phyloP scores from a whole-genome alignment of 2,797 vertebrate species.

The Varecia variegata region DNA sequence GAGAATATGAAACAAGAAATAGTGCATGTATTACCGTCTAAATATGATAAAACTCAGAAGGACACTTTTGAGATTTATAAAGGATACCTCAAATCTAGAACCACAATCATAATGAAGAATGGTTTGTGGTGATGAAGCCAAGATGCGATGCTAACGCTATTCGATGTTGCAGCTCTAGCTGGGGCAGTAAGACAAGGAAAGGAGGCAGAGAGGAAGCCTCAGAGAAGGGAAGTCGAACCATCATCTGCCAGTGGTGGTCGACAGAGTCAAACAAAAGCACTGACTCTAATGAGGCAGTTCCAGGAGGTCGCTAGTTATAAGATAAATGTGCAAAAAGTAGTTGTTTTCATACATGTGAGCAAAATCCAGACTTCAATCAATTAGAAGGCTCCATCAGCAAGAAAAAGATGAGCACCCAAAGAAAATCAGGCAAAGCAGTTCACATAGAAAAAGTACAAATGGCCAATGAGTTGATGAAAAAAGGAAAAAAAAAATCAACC shows the following conservation, averaged over 20 bases:
- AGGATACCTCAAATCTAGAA: background rate
- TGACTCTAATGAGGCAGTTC: background rate
- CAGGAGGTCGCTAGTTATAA: background rate
- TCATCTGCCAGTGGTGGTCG: background rate
- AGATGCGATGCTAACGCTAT: accelerated
- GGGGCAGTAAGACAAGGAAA: background rate
- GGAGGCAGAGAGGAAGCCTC: accelerated
- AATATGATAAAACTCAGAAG: background rate
- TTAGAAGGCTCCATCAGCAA: background rate
- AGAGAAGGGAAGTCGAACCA: too few species aligned
- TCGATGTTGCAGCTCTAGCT: background rate
- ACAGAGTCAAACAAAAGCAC: background rate
- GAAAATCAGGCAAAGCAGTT: background rate
- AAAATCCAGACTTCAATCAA: background rate
- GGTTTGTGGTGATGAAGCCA: background rate
- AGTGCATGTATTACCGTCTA: background rate
- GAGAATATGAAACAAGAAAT: background rate
- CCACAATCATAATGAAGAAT: background rate
- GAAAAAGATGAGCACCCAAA: background rate
- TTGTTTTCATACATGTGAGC: background rate
- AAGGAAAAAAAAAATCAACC: background rate
- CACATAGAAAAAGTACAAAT: background rate
- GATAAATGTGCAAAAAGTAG: background rate
- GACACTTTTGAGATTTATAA: background rate
- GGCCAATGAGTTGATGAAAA: background rate